Base-by-base conservation (phyloP, 2,797 vertebrate genomes). In the Manis pentadactyla region DNA sequence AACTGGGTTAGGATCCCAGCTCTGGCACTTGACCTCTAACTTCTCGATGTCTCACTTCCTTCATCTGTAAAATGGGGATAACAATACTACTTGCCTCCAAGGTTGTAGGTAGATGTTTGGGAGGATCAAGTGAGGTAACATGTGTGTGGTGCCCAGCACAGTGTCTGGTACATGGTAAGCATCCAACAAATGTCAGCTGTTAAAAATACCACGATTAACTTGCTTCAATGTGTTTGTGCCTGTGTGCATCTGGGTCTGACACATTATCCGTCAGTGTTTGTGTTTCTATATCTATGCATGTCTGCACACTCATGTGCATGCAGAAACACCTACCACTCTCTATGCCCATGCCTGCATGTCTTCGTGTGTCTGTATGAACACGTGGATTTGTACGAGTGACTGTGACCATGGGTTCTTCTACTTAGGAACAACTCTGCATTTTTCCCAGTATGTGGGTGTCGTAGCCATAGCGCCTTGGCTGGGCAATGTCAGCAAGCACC, bases 41-140 rank as follows among this genome's bases (percentile, higher is more conserved):
- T 73, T 94, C 69, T 94, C 4, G 1, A 87, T 64, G 21, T 92
- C 85, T 97, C 82, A 64, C 63, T 96, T 87, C 92, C 83, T 94
- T 95, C 89, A 39, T 87, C 83, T 95, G 75, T 96, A 87, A 97
- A 96, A 82, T 96, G 96, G 95, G 86, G 83, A 87, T 92, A 95
- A 93, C 63, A 39, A 59, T 88, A 37, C 89, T 89, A 49, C 94
- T 81, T 96, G 95, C 94, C 95, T 81, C 94, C 51, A 34, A 96
- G 96, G 83, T 90, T 95, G 86, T 96, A 93, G 95, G 84, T 94
- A 97, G 97, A 96, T 96, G 95, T 97, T 95, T 96, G 96, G 90
- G 93, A 97, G 93, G 79, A 85, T 96, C 95, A 95, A 93, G 92
- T 97, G 93, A 97, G 96, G 93, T 97, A 90, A 94, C 57, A 46